Evolutionary conservation across 2,888 invertebrate species (phyloP), one percentile per base, ranked within the genome.

Genomic region (Atrina japonica): DNA sequence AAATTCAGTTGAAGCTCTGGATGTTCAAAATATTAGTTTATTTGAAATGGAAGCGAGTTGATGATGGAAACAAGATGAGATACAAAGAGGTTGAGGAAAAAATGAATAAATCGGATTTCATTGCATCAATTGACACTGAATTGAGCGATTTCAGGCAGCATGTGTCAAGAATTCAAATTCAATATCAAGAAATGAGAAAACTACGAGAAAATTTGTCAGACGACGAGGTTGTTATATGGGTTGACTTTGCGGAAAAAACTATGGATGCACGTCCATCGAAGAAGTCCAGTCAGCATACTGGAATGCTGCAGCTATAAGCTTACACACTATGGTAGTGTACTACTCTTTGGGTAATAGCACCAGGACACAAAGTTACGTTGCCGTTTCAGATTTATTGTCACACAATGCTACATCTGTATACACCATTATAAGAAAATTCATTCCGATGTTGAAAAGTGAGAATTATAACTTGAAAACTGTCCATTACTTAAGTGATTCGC

Each of bases 231-330:
- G 35, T 75, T 1, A 23, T 77, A 30, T 70, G 73, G 70, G 73
- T 77, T 73, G 75, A 75, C 49, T 77, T 77, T 52, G 69, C 71
- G 2, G 70, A 75, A 49, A 73, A 77, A 23, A n/a, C n/a, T n/a
- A n/a, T n/a, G n/a, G n/a, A n/a, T n/a, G n/a, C n/a, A n/a, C n/a
- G n/a, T 58, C 70, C 27, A 41, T 71, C 7, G 68, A 70, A 64
- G 70, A 73, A 23, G 58, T 66, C 3, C 73, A 73, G 27, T 50
- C 35, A 3, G 70, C 59, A 16, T 73, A 66, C 47, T 73, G 73
- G 73, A 68, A 64, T 49, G 18, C 53, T 14, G 29, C 65, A 21
- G 11, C 23, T 29, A 30, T 70, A 1, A 49, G 66, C n/a, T 40
- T 70, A 14, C 66, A 71, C 30, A 58, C 66, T 16, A 66, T 66